Evolutionary conservation across 2,797 vertebrate genomes (phyloP).

Genomic region (Cossypha niveicapilla): DNA sequence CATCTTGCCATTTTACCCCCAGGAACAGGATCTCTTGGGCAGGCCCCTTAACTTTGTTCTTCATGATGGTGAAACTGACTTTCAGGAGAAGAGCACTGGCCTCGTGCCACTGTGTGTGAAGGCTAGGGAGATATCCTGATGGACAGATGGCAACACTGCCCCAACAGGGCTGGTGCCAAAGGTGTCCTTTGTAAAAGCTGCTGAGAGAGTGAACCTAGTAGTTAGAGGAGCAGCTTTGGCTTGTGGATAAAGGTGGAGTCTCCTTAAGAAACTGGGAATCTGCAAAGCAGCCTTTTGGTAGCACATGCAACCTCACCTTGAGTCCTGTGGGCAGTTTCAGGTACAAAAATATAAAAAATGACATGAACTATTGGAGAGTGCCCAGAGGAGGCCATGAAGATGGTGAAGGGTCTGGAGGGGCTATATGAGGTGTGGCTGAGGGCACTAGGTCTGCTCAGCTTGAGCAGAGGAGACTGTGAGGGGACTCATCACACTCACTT

Average conservation of each 20-base stretch:
- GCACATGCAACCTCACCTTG: neutral
- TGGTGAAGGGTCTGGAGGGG: neutral
- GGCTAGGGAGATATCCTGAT: neutral
- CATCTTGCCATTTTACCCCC: too few species aligned
- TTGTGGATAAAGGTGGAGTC: neutral
- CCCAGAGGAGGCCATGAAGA: neutral
- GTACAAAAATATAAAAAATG: neutral
- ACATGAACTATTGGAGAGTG: neutral
- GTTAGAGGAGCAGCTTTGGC: neutral
- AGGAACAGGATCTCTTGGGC: too few species aligned
- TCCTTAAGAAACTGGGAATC: neutral
- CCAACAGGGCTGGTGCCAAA: neutral
- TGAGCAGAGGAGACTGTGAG: neutral
- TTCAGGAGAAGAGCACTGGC: neutral
- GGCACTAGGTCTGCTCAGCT: neutral
- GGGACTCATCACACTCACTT: neutral
- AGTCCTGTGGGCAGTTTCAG: neutral
- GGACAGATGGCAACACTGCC: neutral
- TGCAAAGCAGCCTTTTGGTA: neutral
- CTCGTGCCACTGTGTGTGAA: rapidly evolving
- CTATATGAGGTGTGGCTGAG: neutral
- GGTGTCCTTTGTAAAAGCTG: neutral
- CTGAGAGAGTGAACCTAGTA: neutral
- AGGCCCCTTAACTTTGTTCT: too few species aligned
- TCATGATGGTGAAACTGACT: too few species aligned